Evolutionary conservation across 2,113 vertebrate genomes (phyloP).

Genomic region (Halcyon malimbica): DNA sequence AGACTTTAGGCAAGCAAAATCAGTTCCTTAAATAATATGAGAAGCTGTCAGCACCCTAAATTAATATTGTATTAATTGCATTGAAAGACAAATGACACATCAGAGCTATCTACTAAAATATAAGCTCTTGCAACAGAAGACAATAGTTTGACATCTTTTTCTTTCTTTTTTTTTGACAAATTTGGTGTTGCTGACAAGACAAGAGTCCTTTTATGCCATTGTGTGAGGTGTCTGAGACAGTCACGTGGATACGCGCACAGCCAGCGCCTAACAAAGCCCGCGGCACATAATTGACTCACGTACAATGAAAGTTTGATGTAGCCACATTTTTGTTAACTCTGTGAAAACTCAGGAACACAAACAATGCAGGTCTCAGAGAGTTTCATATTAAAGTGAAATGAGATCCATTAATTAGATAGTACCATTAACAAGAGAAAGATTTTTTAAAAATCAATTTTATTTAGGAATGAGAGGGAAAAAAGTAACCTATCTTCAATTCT

Average conservation of each 20-base stretch:
- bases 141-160: neutral
- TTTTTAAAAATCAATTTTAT: neutral
- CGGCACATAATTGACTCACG: neutral
- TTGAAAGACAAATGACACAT: neutral
- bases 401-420: neutral
- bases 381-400: neutral
- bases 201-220: conserved; percentile 42
- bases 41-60: neutral
- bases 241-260: conserved; percentile 1
- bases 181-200: conserved; percentile 58
- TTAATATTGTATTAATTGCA: neutral
- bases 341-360: conserved; percentile 10
- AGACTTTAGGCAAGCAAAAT: neutral
- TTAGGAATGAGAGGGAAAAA: neutral
- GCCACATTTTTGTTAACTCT: conserved; percentile 47
- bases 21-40: neutral
- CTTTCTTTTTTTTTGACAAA: neutral
- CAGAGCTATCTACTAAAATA: neutral
- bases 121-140: neutral
- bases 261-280: conserved; percentile 38
- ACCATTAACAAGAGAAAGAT: neutral
- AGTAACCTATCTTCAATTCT: neutral
- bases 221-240: conserved; percentile 37
- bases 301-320: conserved; percentile 50
- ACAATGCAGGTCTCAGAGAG: neutral